A percentile compares a stretch with the other conserved stretches of the same genome.
Evolutionary conservation across 2,113 vertebrate species (phyloP).

Genomic region (Aptenodytes patagonicus): DNA sequence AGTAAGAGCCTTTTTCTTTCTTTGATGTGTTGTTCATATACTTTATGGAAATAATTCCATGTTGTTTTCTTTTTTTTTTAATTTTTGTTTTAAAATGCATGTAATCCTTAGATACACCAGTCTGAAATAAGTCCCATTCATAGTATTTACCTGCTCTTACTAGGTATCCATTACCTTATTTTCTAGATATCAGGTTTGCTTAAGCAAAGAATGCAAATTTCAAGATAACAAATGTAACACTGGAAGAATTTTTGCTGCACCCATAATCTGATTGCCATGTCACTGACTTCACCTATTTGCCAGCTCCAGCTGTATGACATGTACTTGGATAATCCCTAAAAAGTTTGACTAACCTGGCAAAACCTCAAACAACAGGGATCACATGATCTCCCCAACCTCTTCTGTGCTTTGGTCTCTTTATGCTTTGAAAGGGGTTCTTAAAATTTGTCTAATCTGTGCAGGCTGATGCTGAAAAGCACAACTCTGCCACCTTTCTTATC

Average conservation of each 20-base stretch:
- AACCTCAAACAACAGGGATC: background rate
- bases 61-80: background rate
- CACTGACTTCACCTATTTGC: background rate
- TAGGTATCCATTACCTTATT: background rate
- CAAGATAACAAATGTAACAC: background rate
- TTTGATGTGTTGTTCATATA: background rate
- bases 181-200: conserved; percentile 5
- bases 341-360: background rate
- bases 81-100: background rate
- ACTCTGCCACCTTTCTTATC: background rate
- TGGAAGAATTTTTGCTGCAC: background rate
- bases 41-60: background rate
- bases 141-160: background rate
- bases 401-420: background rate
- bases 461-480: background rate
- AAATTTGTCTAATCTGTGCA: background rate
- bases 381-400: background rate
- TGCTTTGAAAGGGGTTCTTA: background rate
- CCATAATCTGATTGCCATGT: background rate
- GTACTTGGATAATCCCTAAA: background rate
- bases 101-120: background rate
- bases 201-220: conserved; percentile 20
- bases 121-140: background rate
- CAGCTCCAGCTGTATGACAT: background rate
- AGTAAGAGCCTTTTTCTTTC: background rate